phyloP scores from a whole-genome alignment of 2,888 invertebrate species.

The Erynnis tages region DNA sequence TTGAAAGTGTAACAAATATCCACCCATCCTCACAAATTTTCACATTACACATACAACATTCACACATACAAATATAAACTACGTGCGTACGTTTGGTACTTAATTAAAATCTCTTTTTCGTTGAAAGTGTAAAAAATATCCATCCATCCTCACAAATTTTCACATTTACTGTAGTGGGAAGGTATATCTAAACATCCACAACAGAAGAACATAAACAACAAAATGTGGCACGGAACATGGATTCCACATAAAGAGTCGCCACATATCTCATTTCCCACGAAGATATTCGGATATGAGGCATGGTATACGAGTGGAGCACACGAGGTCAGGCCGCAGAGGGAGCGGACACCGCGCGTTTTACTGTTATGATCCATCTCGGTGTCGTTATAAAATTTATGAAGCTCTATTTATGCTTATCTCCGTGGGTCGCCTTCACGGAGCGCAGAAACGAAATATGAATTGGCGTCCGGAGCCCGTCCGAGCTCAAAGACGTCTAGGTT shows the following conservation, averaged over 20 bases:
- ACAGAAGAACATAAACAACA: neutral
- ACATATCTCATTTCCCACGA: constrained; percentile 47
- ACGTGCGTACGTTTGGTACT: no score
- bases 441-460: neutral
- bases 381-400: constrained; percentile 48
- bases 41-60: no score
- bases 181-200: no score
- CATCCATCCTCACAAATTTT: no score
- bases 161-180: no score
- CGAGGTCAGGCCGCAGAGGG: constrained; percentile 16
- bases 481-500: constrained; percentile 5
- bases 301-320: constrained; percentile 28
- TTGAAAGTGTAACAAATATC: no score
- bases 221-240: neutral
- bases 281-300: constrained; percentile 42
- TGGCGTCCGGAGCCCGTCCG: neutral
- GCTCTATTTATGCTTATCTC: constrained; percentile 40
- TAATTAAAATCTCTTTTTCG: no score
- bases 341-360: constrained; percentile 45
- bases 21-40: no score
- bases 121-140: no score
- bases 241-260: neutral
- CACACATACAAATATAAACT: no score
- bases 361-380: constrained; percentile 52
- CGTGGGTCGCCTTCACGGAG: neutral